Evolutionary conservation across 1,140 invertebrate genomes (phyloP).

Genomic region (Drosophila quadrilineata): DNA sequence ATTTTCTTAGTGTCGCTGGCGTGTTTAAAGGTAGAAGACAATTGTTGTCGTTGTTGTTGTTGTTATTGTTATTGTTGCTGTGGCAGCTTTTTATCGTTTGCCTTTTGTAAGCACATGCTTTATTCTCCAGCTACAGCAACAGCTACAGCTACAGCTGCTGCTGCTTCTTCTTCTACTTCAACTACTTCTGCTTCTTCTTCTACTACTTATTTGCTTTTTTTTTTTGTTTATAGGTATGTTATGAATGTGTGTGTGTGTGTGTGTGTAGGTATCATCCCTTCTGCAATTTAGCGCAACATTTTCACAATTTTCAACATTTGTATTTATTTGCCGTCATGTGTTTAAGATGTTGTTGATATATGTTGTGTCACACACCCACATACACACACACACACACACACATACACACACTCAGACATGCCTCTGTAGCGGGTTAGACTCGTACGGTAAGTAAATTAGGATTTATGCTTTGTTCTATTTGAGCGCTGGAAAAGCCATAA

Average conservation of each 20-base stretch:
- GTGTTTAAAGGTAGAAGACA: not conserved
- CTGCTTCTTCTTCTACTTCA: slow-evolving; percentile 31
- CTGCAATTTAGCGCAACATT: slow-evolving; percentile 61
- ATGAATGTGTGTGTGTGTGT: too few relatives aligned
- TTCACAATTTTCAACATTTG: slow-evolving; percentile 73
- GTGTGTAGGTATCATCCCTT: slow-evolving; percentile 33
- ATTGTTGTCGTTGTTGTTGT: too few relatives aligned
- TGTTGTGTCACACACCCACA: slow-evolving; percentile 61
- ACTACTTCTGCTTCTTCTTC: too few relatives aligned
- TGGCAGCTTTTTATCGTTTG: slow-evolving; percentile 32
- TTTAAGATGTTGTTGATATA: slow-evolving; percentile 79
- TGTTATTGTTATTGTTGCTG: too few relatives aligned
- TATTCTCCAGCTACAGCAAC: slow-evolving; percentile 27
- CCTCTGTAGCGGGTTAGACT: slow-evolving; percentile 40
- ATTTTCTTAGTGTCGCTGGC: slow-evolving; percentile 12
- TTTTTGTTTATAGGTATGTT: too few relatives aligned
- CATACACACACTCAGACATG: slow-evolving; percentile 21
- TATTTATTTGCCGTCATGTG: slow-evolving; percentile 78
- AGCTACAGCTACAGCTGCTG: too few relatives aligned
- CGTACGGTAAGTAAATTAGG: slow-evolving; percentile 79
- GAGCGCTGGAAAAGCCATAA: slow-evolving; percentile 80
- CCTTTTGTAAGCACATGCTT: slow-evolving; percentile 16
- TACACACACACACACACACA: slow-evolving; percentile 23
- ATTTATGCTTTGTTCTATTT: slow-evolving; percentile 81
- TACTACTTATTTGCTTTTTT: not conserved